phyloP scores from a whole-genome alignment of 2,888 invertebrate species.

The Pseudanteris insignis region DNA sequence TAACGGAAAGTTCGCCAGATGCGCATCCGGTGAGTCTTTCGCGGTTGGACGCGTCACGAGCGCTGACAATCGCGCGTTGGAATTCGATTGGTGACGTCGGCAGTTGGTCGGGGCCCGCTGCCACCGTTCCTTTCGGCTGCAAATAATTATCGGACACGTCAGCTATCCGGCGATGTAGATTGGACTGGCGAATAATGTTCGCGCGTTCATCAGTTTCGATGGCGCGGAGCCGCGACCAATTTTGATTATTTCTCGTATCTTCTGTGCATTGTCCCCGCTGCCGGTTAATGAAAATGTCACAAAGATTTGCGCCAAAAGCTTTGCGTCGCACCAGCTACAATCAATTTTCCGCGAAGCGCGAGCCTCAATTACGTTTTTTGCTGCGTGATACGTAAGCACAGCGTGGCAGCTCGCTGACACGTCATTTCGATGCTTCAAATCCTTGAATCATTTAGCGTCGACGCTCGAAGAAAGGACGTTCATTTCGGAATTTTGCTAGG shows the following conservation, averaged over 20 bases:
- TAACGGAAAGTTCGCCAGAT: conserved; percentile 11
- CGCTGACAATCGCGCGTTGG: conserved; percentile 11
- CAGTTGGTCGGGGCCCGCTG: no score
- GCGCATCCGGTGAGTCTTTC: conserved; percentile 7
- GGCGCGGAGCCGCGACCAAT: conserved; percentile 26
- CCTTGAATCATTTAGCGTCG: conserved; percentile 8
- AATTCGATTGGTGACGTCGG: no score
- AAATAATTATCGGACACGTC: conserved; percentile 12
- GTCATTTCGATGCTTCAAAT: conserved; percentile 14
- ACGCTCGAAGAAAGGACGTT: background rate
- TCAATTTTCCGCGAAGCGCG: no score
- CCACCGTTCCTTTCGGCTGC: background rate
- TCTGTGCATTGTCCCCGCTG: conserved; percentile 40
- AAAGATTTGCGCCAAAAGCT: no score
- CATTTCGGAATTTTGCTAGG: background rate
- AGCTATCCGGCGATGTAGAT: conserved; percentile 20
- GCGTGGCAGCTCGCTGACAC: no score
- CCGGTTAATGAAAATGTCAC: conserved; percentile 46
- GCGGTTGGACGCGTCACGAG: conserved; percentile 6
- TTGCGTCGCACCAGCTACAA: no score
- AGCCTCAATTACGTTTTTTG: no score
- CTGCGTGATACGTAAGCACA: no score
- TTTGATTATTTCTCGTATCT: conserved; percentile 40
- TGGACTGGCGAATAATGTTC: conserved; percentile 17
- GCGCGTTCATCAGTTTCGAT: conserved; percentile 15